Base-by-base conservation (phyloP, 2,888 invertebrate genomes). In the Cheilosia variabilis region DNA sequence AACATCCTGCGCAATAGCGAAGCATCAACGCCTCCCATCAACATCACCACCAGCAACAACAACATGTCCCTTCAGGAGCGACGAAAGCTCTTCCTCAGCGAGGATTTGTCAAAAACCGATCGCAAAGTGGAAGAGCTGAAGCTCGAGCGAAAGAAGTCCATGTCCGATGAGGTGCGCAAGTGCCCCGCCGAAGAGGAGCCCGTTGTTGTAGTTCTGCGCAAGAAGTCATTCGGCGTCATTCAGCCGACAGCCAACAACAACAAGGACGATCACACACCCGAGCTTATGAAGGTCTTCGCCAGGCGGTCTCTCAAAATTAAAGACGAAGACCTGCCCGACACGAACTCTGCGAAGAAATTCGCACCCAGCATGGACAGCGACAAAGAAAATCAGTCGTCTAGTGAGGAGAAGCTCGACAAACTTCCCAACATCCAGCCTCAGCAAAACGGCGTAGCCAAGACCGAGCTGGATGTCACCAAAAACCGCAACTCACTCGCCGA, bases 241-340 rank as follows among this genome's bases (percentile, higher is more conserved):
- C 87, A 87, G n/a, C 79, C 87, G 0, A 63, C 87, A 3, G 80
- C 82, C 4, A 88, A 73, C 45, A 84, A 77, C 17, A 88, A 69
- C 17, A 88, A 93, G 88, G 93, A 94, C 72, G 95, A 96, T 76
- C 95, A 95, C 43, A 96, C 96, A 90, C 96, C 96, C 0, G 96
- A 96, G 91, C 90, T 96, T 9, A 95, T 96, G 94, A 96, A 96
- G 92, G 96, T 96, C 0, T 96, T 96, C 90, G 96, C 96, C 0
- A 93, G 96, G 53, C 93, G 96, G 76, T 96, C 96, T n/a, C 92
- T 96, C 0, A 96, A 96, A 92, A 93, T 96, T n/a, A 96, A 96
- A 92, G 96, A 96, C 4, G 96, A 96, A 52, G 92, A 95, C 77
- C 93, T 94, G 17, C 94, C 94, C 83, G 94, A 94, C 87, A 93